Conservation (phyloP, 2,888 invertebrate species). For the Phlogophora meticulosa region DNA sequence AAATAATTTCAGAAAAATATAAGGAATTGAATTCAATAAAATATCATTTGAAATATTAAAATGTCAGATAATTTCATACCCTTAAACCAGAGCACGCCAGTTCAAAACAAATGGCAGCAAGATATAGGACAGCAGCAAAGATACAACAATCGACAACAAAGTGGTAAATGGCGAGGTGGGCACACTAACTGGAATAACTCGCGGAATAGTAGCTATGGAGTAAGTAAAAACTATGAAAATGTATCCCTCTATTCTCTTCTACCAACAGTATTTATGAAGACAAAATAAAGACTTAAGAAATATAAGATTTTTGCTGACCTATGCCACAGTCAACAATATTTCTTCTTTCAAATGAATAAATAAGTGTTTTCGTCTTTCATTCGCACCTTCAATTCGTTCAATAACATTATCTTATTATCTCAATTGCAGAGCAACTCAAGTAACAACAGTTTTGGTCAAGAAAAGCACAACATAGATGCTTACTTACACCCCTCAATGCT, state of each 20-base stretch:
- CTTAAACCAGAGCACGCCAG: slow-evolving; percentile 85
- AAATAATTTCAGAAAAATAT: not conserved
- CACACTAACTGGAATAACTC: slow-evolving; percentile 78
- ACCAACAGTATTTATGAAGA: not conserved
- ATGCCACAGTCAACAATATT: too few species aligned
- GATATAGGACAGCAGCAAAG: slow-evolving; percentile 72
- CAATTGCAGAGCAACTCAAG: slow-evolving; percentile 81
- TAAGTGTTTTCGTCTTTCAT: too few species aligned
- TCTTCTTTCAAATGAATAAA: too few species aligned
- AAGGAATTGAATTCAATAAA: not conserved
- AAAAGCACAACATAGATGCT: slow-evolving; percentile 79
- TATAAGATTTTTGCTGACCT: too few species aligned
- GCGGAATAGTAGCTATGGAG: slow-evolving; percentile 78
- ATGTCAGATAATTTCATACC: slow-evolving; percentile 88
- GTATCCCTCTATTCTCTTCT: not conserved
- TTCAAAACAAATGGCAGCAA: slow-evolving; percentile 77
- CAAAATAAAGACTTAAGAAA: not conserved
- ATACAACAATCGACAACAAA: slow-evolving; percentile 69
- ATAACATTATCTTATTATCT: not conserved
- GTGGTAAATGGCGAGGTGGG: slow-evolving; percentile 71
- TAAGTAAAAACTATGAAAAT: slow-evolving; percentile 64
- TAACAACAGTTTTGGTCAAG: slow-evolving; percentile 78
- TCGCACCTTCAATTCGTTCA: too few species aligned
- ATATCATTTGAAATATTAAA: slow-evolving; percentile 1
- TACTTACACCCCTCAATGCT: slow-evolving; percentile 87